Base-by-base conservation (phyloP, 2,888 invertebrate species). In the Megastigmus dorsalis region DNA sequence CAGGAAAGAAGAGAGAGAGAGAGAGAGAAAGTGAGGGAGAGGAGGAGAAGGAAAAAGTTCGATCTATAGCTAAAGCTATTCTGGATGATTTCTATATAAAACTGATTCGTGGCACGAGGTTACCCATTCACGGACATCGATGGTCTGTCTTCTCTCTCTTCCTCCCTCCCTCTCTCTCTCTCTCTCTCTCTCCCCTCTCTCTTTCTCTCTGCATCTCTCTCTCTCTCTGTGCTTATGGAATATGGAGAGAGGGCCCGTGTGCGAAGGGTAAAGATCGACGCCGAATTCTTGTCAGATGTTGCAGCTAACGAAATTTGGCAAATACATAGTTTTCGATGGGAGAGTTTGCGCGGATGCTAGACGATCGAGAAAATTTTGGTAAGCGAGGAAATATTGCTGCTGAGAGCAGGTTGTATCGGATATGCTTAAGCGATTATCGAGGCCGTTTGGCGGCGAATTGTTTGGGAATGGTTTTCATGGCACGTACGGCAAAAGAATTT, bases 81-180 rank as follows among this genome's bases (percentile, higher is more conserved):
- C n/a, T 1, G 20, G n/a, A n/a, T 30, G 52, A 52, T 50, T 52
- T 52, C 30, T 43, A 48, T 48, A 59, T 50, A 28, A 50, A 69
- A 60, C 30, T 50, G n/a, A n/a, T n/a, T n/a, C n/a, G n/a, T n/a
- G n/a, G n/a, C n/a, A n/a, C n/a, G n/a, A n/a, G n/a, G n/a, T n/a
- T n/a, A 23, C 13, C 45, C 7, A 13, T 62, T 48, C 48, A 33
- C 10, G 3, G 45, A 26, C 33, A 33, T n/a, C n/a, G n/a, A n/a
- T n/a, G n/a, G n/a, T n/a, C n/a, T n/a, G n/a, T n/a, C n/a, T n/a
- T n/a, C n/a, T n/a, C n/a, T n/a, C n/a, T n/a, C n/a, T n/a, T n/a
- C n/a, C n/a, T n/a, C n/a, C n/a, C n/a, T 18, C 28, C 7, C 15
- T 1, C 10, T n/a, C 7, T 28, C 3, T 7, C 10, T 1, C 6